These are phyloP conservation scores for Melieria crassipennis DNA, from an alignment of 2,888 invertebrate species.

Conservation along the genomic window DNA sequence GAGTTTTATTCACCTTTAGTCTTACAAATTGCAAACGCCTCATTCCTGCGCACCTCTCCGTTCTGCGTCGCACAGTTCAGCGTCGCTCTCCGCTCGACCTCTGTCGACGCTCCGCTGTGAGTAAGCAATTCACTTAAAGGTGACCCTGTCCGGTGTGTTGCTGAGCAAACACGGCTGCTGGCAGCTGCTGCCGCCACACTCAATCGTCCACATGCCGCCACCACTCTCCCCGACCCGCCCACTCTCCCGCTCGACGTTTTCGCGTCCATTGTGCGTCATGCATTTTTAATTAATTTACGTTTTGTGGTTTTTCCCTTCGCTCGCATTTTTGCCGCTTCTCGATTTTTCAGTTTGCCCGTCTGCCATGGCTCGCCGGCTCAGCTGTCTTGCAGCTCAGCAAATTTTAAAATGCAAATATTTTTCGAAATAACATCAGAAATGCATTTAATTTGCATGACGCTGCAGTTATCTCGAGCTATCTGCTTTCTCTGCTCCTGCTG, in stretches of 20 bases:
- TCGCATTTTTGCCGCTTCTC: conserved; percentile 13
- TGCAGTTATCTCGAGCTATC: conserved; percentile 42
- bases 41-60: neutral
- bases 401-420: conserved; percentile 49
- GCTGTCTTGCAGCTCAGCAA: conserved; percentile 27
- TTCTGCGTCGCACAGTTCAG: neutral
- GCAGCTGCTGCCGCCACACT: neutral
- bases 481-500: conserved; percentile 28
- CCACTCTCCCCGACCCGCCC: neutral
- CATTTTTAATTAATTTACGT: conserved; percentile 53
- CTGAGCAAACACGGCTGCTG: too few relatives aligned
- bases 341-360: neutral
- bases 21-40: neutral
- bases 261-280: conserved; percentile 40
- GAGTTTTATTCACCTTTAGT: conserved; percentile 29
- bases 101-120: neutral
- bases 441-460: conserved; percentile 56
- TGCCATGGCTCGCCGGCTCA: conserved; percentile 16
- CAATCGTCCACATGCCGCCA: neutral
- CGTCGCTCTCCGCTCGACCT: neutral
- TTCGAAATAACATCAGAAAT: conserved; percentile 51
- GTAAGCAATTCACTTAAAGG: conserved; percentile 15
- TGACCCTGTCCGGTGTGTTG: conserved; percentile 11
- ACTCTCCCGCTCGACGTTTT: neutral
- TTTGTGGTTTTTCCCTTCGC: conserved; percentile 37